These are phyloP conservation scores for Gambusia yucatana DNA, from an alignment of 2,797 vertebrate species.

Conservation along the genomic window DNA sequence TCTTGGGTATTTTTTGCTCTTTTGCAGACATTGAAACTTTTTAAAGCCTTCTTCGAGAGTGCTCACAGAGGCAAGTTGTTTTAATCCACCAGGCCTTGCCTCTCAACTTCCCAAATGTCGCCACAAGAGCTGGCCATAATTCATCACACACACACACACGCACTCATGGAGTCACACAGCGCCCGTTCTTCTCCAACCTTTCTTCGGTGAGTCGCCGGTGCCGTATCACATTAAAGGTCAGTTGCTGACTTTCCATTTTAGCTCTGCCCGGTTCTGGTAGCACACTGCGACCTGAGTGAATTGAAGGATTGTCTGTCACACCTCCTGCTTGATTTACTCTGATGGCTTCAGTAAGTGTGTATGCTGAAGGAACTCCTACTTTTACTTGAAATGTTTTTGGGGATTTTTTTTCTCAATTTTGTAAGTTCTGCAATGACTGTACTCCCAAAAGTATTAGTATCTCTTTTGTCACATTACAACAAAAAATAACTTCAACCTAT, in stretches of 20 bases:
- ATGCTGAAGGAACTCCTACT: not conserved
- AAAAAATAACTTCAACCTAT: not conserved
- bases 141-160: slow-evolving; percentile 57
- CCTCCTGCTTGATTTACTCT: slow-evolving; percentile 59
- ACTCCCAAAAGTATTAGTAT: not conserved
- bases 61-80: slow-evolving; percentile 58
- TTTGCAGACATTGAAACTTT: slow-evolving; percentile 2
- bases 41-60: slow-evolving; percentile 32
- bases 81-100: slow-evolving; percentile 74
- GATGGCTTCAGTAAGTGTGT: slow-evolving; percentile 22
- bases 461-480: not conserved
- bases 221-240: slow-evolving; percentile 74
- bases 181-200: slow-evolving; percentile 46
- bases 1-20: slow-evolving; percentile 16
- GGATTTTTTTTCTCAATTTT: not conserved
- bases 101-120: slow-evolving; percentile 69
- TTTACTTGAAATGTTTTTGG: not conserved
- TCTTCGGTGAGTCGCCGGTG: slow-evolving; percentile 59
- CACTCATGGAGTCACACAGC: slow-evolving; percentile 17
- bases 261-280: slow-evolving; percentile 50
- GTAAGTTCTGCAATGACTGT: not conserved
- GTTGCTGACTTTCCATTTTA: slow-evolving; percentile 71
- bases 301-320: slow-evolving; percentile 62
- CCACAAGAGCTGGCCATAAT: slow-evolving; percentile 67
- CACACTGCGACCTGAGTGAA: slow-evolving; percentile 60